A percentile compares a stretch with the other conserved stretches of the same genome.
Conservation (phyloP, 2,113 vertebrate genomes). For the Phylloscopus whistleri region DNA sequence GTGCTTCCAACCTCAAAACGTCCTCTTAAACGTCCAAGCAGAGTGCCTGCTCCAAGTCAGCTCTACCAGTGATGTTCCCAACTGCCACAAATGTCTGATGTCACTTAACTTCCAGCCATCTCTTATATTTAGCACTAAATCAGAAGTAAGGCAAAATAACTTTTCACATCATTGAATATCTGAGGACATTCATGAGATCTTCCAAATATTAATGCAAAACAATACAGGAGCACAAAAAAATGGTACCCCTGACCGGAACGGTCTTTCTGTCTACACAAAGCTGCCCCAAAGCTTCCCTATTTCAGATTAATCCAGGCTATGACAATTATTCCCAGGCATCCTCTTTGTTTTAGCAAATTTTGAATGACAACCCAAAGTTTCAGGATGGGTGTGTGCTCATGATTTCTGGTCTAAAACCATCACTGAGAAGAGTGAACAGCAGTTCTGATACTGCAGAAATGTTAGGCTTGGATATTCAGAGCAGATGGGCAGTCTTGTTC, state of each 20-base stretch:
- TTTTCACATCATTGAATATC: not conserved
- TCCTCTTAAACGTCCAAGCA: not conserved
- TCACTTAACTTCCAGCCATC: not conserved
- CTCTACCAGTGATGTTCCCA: not conserved
- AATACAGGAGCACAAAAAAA: not conserved
- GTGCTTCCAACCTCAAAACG: not conserved
- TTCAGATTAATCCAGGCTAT: not conserved
- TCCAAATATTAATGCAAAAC: not conserved
- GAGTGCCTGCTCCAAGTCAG: not conserved
- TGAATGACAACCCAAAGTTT: not conserved
- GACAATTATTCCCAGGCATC: not conserved
- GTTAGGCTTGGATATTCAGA: not conserved
- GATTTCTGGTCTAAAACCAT: not conserved
- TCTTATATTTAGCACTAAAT: not conserved
- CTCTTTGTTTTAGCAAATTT: not conserved
- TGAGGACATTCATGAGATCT: not conserved
- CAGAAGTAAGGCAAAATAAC: conserved; percentile 44
- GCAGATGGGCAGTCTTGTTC: not conserved
- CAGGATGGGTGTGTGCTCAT: not conserved
- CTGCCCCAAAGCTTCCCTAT: not conserved
- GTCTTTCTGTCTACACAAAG: not conserved
- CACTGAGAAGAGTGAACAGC: not conserved
- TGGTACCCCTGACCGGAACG: not conserved
- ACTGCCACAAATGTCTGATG: not conserved
- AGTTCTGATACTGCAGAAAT: not conserved